phyloP scores from a whole-genome alignment of 2,888 invertebrate species.

The Yponomeuta malinellus region DNA sequence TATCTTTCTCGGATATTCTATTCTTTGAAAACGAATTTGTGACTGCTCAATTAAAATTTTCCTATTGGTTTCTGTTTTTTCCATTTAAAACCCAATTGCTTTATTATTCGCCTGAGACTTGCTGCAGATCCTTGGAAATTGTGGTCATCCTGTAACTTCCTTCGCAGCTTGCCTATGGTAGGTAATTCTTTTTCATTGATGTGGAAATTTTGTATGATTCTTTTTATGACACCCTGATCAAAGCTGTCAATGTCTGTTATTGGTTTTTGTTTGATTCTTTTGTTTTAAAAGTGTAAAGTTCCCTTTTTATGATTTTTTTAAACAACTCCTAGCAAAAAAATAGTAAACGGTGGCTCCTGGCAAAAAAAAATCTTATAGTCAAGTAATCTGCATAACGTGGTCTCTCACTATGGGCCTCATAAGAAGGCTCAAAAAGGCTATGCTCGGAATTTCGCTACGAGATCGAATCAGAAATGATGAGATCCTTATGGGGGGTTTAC shows the following conservation, averaged over 20 bases:
- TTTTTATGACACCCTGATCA: slow-evolving; percentile 17
- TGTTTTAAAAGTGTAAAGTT: slow-evolving; percentile 6
- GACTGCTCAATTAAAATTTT: slow-evolving; percentile 7
- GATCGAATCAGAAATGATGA: no score
- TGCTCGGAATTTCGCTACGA: no score
- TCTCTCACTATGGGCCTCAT: no score
- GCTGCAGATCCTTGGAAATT: slow-evolving; percentile 4
- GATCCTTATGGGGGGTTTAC: not conserved
- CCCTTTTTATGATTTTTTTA: no score
- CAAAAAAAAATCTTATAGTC: no score
- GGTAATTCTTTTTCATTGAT: slow-evolving; percentile 19
- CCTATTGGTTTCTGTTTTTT: slow-evolving; percentile 9
- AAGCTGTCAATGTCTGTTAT: slow-evolving; percentile 14
- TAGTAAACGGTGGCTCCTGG: no score
- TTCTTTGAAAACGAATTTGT: slow-evolving; percentile 17
- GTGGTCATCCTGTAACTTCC: slow-evolving; percentile 12
- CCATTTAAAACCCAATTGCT: slow-evolving; percentile 12
- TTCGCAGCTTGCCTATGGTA: slow-evolving; percentile 18
- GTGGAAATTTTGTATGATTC: slow-evolving; percentile 19
- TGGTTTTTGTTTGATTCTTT: slow-evolving; percentile 13
- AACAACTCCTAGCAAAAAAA: no score
- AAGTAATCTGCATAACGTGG: no score
- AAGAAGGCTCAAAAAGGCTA: no score
- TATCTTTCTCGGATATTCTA: slow-evolving; percentile 19
- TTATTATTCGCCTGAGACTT: not conserved